Conservation (phyloP, 2,113 vertebrate species). For the Balaeniceps rex region DNA sequence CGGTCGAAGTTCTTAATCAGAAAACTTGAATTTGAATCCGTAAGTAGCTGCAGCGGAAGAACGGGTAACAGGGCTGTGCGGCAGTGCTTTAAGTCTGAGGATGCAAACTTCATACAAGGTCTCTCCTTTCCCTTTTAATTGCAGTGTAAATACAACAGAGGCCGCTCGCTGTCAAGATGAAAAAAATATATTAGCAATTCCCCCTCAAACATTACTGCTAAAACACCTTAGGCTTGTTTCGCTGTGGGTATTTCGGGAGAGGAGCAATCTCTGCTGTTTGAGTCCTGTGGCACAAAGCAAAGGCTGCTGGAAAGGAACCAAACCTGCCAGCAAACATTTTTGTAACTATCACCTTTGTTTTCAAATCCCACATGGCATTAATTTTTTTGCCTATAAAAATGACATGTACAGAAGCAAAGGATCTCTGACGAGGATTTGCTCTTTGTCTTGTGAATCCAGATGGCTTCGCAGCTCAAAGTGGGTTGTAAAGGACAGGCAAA, state of each 20-base stretch:
- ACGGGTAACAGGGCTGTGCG: background rate
- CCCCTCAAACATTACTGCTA: background rate
- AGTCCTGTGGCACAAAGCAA: background rate
- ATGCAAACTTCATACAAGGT: background rate
- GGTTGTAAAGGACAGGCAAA: background rate
- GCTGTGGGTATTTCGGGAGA: background rate
- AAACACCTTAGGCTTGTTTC: background rate
- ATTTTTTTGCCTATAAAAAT: background rate
- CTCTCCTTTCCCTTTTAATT: background rate
- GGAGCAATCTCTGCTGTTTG: background rate
- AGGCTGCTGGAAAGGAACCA: background rate
- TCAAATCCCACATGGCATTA: background rate
- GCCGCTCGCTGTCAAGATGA: background rate
- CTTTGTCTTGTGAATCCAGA: background rate
- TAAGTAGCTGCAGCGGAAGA: background rate
- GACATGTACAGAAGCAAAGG: background rate
- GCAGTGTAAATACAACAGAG: background rate
- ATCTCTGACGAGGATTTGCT: background rate
- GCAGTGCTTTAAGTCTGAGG: background rate
- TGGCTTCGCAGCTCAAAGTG: background rate
- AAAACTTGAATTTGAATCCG: background rate
- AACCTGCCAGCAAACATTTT: background rate
- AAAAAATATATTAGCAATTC: background rate
- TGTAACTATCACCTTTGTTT: background rate
- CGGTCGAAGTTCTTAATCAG: background rate